Base-by-base conservation (phyloP, 2,888 invertebrate species). In the Nymphalis urticae region DNA sequence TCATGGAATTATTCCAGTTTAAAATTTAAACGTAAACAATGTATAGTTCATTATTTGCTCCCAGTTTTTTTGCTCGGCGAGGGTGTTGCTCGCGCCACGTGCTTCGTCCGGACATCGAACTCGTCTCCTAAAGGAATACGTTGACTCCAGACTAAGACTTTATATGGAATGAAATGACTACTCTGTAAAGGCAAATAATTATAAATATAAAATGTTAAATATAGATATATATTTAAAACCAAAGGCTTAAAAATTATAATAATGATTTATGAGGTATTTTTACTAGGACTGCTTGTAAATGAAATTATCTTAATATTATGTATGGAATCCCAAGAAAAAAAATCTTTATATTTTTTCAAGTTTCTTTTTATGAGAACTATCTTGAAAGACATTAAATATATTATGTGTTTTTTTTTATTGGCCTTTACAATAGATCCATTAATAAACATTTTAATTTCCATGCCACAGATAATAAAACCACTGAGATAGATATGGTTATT, bases 1-100 rank as follows among this genome's bases (percentile, higher is more conserved):
- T 54, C 32, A 1, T n/a, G 53, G 3, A 54, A 21, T 56, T 32
- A 24, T 32, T 56, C 54, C 54, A 56, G 54, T 56, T 17, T 56
- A 32, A 13, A 17, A 58, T 58, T 58, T 62, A 69, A 67, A 69
- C 62, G 67, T 69, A 67, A 72, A 72, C 66, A 72, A 69, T 72
- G 59, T 59, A 48, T 53, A 70, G 70, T 70, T 67, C 67, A 67
- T 65, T 62, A 67, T 67, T 69, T 48, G 62, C 85, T 83, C 85
- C 84, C 84, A 84, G 82, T 85, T 87, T 87, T n/a, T 87, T 87
- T 87, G 84, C 83, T 75, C 75, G 73, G 68, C 73, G 82, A 84
- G 87, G 85, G 88, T 89, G 88, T 88, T 85, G 87, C 80, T 79
- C 82, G 77, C 78, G 80, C 85, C 86, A 86, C 86, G 86, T 87